These are phyloP conservation scores for Chrysemys picta DNA, from an alignment of 2,113 vertebrate genomes.

Conservation along the genomic window DNA sequence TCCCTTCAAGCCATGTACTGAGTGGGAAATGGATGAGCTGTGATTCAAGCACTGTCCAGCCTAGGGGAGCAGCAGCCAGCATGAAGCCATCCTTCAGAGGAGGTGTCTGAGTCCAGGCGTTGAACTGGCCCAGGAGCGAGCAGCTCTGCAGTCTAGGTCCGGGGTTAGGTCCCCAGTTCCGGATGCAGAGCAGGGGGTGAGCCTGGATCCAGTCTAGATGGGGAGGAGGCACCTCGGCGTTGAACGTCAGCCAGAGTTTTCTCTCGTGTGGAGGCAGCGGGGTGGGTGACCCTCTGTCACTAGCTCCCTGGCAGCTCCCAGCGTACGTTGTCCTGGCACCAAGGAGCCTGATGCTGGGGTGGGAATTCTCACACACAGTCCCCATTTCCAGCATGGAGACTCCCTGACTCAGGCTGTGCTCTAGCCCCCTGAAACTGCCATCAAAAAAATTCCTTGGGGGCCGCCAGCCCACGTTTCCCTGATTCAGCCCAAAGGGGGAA, in stretches of 20 bases:
- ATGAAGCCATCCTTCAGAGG: not conserved
- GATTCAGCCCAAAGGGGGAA: not conserved
- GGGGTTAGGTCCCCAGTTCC: not conserved
- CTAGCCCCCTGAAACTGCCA: not conserved
- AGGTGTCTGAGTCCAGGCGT: rapidly evolving
- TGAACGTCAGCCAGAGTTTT: not conserved
- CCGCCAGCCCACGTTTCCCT: too few relatives aligned
- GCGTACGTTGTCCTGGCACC: not conserved
- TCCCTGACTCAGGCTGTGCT: not conserved
- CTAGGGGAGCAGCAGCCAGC: not conserved
- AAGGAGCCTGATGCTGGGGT: not conserved
- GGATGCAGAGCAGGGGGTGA: too few relatives aligned
- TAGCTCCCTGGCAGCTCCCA: not conserved
- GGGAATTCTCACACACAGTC: not conserved
- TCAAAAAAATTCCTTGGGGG: not conserved
- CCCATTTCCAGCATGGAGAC: not conserved
- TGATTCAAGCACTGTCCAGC: not conserved
- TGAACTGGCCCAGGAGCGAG: not conserved
- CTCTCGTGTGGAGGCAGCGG: not conserved
- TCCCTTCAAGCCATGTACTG: not conserved
- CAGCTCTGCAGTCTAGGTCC: not conserved
- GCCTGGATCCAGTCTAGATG: not conserved
- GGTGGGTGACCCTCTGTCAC: not conserved
- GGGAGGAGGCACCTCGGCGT: not conserved
- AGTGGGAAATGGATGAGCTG: not conserved